phyloP scores from a whole-genome alignment of 2,113 vertebrate genomes.

The Empidonax alnorum region DNA sequence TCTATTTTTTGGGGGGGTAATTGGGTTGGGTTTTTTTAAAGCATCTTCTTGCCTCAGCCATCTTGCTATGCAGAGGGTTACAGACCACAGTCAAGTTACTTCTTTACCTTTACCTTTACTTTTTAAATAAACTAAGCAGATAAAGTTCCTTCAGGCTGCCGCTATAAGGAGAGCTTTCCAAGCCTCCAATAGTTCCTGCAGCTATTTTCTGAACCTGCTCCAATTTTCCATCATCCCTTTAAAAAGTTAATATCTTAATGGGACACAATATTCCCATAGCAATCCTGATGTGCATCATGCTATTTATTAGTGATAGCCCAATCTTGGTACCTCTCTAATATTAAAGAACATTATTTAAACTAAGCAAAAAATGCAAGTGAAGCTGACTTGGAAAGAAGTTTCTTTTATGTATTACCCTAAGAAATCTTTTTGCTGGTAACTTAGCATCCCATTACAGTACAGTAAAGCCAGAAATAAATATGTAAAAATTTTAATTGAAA shows the following conservation, averaged over 20 bases:
- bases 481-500: slow-evolving; percentile 17
- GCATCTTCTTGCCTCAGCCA: not conserved
- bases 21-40: not conserved
- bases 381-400: not conserved
- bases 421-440: not conserved
- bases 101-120: not conserved
- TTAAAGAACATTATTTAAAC: not conserved
- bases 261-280: not conserved
- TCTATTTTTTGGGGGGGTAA: not conserved
- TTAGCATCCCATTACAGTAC: not conserved
- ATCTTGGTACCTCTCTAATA: not conserved
- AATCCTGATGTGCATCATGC: not conserved
- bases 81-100: not conserved
- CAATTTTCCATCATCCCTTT: not conserved
- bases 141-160: not conserved
- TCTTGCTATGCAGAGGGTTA: not conserved
- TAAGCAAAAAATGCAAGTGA: not conserved
- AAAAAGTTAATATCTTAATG: slow-evolving; percentile 7
- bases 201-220: slow-evolving; percentile 24
- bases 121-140: not conserved
- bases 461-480: slow-evolving; percentile 35
- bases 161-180: not conserved
- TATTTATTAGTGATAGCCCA: not conserved
- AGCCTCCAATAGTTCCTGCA: not conserved
- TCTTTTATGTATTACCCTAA: not conserved